phyloP scores from a whole-genome alignment of 2,797 vertebrate genomes.

The Lithobates sylvaticus region DNA sequence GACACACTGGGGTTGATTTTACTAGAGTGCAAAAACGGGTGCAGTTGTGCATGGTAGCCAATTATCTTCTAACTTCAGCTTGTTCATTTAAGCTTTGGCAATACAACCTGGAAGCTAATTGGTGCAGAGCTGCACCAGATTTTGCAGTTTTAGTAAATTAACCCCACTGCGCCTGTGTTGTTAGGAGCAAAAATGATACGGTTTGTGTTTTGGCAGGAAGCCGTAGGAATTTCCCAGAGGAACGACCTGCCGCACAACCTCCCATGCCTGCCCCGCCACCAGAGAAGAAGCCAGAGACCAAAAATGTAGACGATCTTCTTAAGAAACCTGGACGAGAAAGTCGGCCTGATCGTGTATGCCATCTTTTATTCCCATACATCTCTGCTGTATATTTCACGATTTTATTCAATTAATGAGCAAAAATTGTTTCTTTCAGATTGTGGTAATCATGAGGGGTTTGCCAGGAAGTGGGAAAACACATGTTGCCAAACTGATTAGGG shows the following conservation, averaged over 20 bases:
- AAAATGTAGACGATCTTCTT: slow-evolving; percentile 96
- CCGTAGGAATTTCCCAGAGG: slow-evolving; percentile 89
- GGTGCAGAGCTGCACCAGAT: no score
- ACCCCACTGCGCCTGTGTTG: neutral
- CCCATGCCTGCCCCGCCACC: slow-evolving; percentile 84
- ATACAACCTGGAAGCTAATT: no score
- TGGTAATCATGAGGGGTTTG: slow-evolving; percentile 97
- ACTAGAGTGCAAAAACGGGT: no score
- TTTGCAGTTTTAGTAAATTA: no score
- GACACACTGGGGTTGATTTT: neutral
- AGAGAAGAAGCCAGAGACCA: slow-evolving; percentile 96
- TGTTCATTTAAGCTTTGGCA: no score
- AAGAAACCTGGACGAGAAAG: slow-evolving; percentile 91
- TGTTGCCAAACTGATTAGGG: slow-evolving; percentile 96
- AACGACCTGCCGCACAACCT: slow-evolving; percentile 80
- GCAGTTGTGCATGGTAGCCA: no score
- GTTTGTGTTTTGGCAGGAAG: slow-evolving; percentile 75
- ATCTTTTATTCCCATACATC: neutral
- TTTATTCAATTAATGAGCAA: neutral
- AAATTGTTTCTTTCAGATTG: slow-evolving; percentile 83
- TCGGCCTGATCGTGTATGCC: slow-evolving; percentile 91
- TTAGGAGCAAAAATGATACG: neutral
- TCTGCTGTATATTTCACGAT: neutral
- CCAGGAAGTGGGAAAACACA: slow-evolving; percentile 98
- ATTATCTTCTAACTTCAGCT: no score